Base-by-base conservation (phyloP, 2,888 invertebrate species). In the Eilema caniola region DNA sequence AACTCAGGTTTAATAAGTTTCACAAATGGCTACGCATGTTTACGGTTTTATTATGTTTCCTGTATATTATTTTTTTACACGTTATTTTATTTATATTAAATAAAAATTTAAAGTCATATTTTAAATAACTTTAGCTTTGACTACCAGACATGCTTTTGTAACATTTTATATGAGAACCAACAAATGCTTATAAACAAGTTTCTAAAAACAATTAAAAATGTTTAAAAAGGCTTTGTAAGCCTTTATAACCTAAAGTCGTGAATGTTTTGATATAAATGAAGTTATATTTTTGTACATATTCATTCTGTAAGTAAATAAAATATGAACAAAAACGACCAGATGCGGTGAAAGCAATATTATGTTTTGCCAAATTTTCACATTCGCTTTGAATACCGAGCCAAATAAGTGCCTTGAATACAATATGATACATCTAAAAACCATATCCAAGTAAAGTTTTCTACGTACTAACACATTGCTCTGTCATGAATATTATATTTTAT, bases 1-100 rank as follows among this genome's bases (percentile, higher is more conserved):
- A 75, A 75, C 62, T 78, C 59, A 57, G 56, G 67, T 74, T 77
- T 80, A 78, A 72, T 81, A 81, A 73, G 74, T 80, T 74, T 62
- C 47, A 57, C 67, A 62, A 73, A 78, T 74, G 70, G 67, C 65
- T 67, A 53, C 59, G 47, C 69, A 68, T 76, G 72, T 80, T 78
- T 73, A 53, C 65, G 57, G 71, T 80, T 77, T 82, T 78, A 76
- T 80, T 80, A 67, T 73, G 72, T 75, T 76, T 70, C 60, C 33
- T 59, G 60, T 63, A 64, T 71, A 67, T 65, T 72, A 60, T 66
- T 71, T 23, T 60, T 64, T 65, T 65, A 28, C 62, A 71, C 28
- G 69, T 71, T 61, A 70, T 82, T 70, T 62, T 69, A 75, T 75
- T 24, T 57, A 65, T 74, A 73, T 73, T 80, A 78, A 25, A n/a